phyloP scores from a whole-genome alignment of 1,140 invertebrate genomes.

The Rhagoletis zephyria region DNA sequence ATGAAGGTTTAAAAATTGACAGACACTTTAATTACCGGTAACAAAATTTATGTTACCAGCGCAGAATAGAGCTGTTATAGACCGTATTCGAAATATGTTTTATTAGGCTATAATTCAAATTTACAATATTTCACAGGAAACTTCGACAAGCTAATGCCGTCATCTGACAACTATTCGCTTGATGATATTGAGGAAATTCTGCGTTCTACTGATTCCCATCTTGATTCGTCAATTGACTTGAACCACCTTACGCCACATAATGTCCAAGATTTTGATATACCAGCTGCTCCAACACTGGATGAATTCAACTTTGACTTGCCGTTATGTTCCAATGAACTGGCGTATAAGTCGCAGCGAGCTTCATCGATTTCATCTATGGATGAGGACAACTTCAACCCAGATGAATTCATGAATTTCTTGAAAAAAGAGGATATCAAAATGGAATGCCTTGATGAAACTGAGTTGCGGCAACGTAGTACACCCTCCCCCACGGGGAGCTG shows the following conservation, averaged over 20 bases:
- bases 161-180: slow-evolving; percentile 60
- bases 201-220: slow-evolving; percentile 60
- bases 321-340: slow-evolving; percentile 50
- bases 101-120: no score
- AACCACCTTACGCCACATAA: slow-evolving; percentile 54
- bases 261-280: slow-evolving; percentile 43
- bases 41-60: no score
- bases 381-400: slow-evolving; percentile 57
- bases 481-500: slow-evolving; percentile 68
- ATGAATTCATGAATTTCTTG: slow-evolving; percentile 62
- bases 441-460: slow-evolving; percentile 59
- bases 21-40: no score
- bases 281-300: slow-evolving; percentile 25
- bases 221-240: slow-evolving; percentile 63
- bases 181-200: slow-evolving; percentile 65
- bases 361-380: slow-evolving; percentile 55
- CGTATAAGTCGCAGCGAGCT: slow-evolving; percentile 33
- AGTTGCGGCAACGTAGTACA: slow-evolving; percentile 62
- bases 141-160: slow-evolving; percentile 56
- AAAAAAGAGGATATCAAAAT: slow-evolving; percentile 60
- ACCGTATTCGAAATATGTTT: no score
- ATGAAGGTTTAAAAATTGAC: no score
- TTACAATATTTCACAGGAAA: background rate
- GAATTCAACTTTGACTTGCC: slow-evolving; percentile 61
- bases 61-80: no score